A percentile compares a stretch with the other conserved stretches of the same genome.
phyloP scores from a whole-genome alignment of 1,140 invertebrate genomes.

The Drosophila setifemur region DNA sequence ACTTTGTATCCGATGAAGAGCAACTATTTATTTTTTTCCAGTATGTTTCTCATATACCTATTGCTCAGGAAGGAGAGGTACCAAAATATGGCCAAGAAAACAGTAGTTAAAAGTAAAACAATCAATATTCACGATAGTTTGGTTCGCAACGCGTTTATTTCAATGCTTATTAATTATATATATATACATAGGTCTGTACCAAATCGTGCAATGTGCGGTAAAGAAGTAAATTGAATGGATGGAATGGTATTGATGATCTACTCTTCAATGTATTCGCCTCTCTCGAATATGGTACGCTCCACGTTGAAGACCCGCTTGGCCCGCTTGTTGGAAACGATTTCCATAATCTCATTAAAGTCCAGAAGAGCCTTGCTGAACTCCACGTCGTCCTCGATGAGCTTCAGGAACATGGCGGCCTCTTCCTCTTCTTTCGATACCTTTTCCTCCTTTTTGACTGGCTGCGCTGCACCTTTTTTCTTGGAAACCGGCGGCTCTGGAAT shows the following conservation, averaged over 20 bases:
- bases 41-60: too few relatives aligned
- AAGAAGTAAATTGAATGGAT: background rate
- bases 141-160: background rate
- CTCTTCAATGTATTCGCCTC: background rate
- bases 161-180: background rate
- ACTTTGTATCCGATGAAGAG: too few relatives aligned
- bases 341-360: constrained; percentile 15
- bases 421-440: background rate
- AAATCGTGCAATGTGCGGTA: background rate
- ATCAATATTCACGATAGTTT: too few relatives aligned
- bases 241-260: too few relatives aligned
- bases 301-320: background rate
- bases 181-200: background rate
- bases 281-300: constrained; percentile 29
- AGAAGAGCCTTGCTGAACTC: constrained; percentile 17
- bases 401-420: constrained; percentile 10
- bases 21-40: too few relatives aligned
- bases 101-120: too few relatives aligned
- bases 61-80: too few relatives aligned
- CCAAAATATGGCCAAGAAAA: too few relatives aligned
- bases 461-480: constrained; percentile 10
- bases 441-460: background rate
- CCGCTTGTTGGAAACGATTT: background rate
- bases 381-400: constrained; percentile 1
- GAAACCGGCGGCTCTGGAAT: too few relatives aligned